phyloP scores from a whole-genome alignment of 2,797 vertebrate species.

The Onychomys leucogaster region DNA sequence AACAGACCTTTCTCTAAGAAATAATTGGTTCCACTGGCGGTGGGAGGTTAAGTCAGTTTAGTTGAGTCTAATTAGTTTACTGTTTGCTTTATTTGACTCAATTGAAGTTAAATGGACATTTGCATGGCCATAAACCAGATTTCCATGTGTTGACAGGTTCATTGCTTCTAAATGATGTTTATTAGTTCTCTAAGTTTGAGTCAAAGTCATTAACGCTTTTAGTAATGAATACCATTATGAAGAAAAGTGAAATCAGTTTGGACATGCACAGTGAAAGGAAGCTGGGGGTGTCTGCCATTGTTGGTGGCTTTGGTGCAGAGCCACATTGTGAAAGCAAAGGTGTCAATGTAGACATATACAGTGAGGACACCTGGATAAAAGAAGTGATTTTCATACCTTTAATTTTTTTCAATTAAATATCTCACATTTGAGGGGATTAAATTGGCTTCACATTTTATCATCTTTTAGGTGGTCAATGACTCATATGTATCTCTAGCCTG shows the following conservation, averaged over 20 bases:
- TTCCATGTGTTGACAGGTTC: conserved; percentile 70
- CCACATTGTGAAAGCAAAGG: neutral
- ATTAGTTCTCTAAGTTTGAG: conserved; percentile 60
- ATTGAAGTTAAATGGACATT: conserved; percentile 49
- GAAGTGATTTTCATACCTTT: neutral
- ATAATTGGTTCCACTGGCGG: conserved; percentile 52
- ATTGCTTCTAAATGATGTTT: conserved; percentile 57
- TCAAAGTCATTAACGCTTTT: conserved; percentile 68
- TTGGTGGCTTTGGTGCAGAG: conserved; percentile 4
- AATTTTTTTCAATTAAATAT: neutral
- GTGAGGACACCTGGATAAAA: neutral
- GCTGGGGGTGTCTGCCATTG: neutral
- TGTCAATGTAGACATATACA: neutral
- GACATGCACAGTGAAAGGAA: neutral
- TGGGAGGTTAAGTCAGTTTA: conserved; percentile 58
- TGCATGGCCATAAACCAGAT: conserved; percentile 61
- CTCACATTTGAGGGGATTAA: neutral
- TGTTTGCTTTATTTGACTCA: conserved; percentile 60
- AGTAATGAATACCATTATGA: conserved; percentile 34
- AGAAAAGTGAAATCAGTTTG: conserved; percentile 10
- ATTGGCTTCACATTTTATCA: neutral
- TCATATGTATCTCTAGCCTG: neutral
- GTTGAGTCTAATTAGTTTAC: conserved; percentile 65
- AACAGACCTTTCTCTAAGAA: conserved; percentile 57
- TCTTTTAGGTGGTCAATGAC: neutral